These are phyloP conservation scores for Idris sp. DNA, from an alignment of 1,140 invertebrate species.

Conservation along the genomic window DNA sequence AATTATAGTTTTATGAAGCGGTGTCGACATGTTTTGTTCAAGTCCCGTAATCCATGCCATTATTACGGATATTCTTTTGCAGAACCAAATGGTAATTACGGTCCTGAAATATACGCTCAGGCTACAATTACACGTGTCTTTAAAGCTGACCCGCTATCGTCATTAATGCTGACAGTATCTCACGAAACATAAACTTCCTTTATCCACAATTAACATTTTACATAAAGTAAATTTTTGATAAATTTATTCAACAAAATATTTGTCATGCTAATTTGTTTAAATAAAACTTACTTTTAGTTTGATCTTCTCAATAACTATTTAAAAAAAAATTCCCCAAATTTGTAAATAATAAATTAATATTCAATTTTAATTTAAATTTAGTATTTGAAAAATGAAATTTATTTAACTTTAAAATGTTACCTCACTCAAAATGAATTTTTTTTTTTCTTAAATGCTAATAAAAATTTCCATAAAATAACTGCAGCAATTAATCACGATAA, in stretches of 20 bases:
- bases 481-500: too few relatives aligned
- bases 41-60: constrained; percentile 50
- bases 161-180: constrained; percentile 49
- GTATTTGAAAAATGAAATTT: too few relatives aligned
- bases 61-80: constrained; percentile 60
- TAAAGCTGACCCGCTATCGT: constrained; percentile 48
- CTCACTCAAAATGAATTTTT: too few relatives aligned
- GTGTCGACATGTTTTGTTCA: constrained; percentile 54
- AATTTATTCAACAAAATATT: background rate
- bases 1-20: constrained; percentile 47
- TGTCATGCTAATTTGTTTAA: too few relatives aligned
- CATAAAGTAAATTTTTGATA: constrained; percentile 23
- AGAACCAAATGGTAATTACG: constrained; percentile 62
- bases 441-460: too few relatives aligned
- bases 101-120: constrained; percentile 45
- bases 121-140: constrained; percentile 58
- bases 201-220: constrained; percentile 47
- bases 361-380: too few relatives aligned
- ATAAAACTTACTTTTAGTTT: too few relatives aligned
- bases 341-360: too few relatives aligned
- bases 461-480: too few relatives aligned
- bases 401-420: too few relatives aligned
- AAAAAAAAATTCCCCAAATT: too few relatives aligned
- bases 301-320: too few relatives aligned
- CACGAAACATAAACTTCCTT: constrained; percentile 51